A percentile compares a stretch with the other conserved stretches of the same genome.
Evolutionary conservation across 2,113 vertebrate genomes (phyloP).

Genomic region (Pampusana beccarii): DNA sequence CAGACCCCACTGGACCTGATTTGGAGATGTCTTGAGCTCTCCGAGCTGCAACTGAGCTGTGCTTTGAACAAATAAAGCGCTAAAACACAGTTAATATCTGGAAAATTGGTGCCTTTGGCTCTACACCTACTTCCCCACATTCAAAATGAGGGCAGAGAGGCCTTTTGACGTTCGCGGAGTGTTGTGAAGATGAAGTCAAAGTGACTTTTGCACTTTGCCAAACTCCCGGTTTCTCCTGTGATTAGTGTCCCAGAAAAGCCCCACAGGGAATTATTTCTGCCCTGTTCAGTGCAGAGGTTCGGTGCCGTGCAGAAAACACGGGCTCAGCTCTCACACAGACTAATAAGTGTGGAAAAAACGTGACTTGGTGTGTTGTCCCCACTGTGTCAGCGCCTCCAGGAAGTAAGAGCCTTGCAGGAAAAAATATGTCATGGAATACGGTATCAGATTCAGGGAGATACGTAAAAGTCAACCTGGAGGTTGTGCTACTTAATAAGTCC

Average conservation of each 20-base stretch:
- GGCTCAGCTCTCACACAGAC: neutral
- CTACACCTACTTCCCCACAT: neutral
- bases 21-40: neutral
- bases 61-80: neutral
- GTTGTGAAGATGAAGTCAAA: neutral
- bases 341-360: neutral
- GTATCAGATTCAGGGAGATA: neutral
- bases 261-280: neutral
- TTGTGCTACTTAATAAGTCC: neutral
- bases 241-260: conserved; percentile 12
- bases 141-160: neutral
- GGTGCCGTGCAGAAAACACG: neutral
- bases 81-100: neutral
- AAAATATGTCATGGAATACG: neutral
- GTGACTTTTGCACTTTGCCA: neutral
- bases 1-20: neutral
- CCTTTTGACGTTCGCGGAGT: neutral
- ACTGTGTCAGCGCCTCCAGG: neutral
- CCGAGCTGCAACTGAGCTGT: neutral
- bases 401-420: neutral
- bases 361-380: neutral
- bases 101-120: neutral
- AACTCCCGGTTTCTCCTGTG: neutral
- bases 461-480: neutral
- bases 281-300: neutral